A percentile compares a stretch with the other conserved stretches of the same genome.
phyloP scores from a whole-genome alignment of 1,140 invertebrate genomes.

The Pseudomyrmex cubaensis region DNA sequence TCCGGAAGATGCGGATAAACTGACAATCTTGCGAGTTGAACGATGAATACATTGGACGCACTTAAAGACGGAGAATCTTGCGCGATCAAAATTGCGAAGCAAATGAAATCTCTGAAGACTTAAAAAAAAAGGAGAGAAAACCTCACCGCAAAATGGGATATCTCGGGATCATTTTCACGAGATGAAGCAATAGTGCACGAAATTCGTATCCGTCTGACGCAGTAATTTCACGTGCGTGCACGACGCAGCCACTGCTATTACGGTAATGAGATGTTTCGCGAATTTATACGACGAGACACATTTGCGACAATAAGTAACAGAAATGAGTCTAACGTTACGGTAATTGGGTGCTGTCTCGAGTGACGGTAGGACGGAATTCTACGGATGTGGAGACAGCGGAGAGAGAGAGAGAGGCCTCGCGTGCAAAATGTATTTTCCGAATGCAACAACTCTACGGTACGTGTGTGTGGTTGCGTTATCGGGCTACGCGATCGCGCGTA shows the following conservation, averaged over 20 bases:
- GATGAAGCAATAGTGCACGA: constrained; percentile 19
- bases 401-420: constrained; percentile 33
- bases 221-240: constrained; percentile 42
- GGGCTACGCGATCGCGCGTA: constrained; percentile 60
- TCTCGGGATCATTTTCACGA: neutral
- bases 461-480: constrained; percentile 53
- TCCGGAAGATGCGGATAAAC: constrained; percentile 15
- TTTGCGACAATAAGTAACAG: constrained; percentile 61
- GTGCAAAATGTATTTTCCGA: constrained; percentile 61
- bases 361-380: constrained; percentile 57
- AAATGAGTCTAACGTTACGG: constrained; percentile 63
- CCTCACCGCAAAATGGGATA: neutral
- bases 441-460: constrained; percentile 35
- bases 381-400: constrained; percentile 55
- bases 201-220: constrained; percentile 26
- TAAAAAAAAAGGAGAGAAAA: too few species aligned
- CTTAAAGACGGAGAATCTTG: neutral
- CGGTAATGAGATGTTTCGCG: constrained; percentile 52
- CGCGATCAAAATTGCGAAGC: neutral
- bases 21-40: too few species aligned
- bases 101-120: neutral
- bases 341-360: constrained; percentile 51
- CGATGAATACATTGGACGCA: neutral
- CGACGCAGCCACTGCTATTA: constrained; percentile 40
- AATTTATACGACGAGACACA: constrained; percentile 54